Conservation (phyloP, 2,797 vertebrate species). For the Oreochromis grahami region DNA sequence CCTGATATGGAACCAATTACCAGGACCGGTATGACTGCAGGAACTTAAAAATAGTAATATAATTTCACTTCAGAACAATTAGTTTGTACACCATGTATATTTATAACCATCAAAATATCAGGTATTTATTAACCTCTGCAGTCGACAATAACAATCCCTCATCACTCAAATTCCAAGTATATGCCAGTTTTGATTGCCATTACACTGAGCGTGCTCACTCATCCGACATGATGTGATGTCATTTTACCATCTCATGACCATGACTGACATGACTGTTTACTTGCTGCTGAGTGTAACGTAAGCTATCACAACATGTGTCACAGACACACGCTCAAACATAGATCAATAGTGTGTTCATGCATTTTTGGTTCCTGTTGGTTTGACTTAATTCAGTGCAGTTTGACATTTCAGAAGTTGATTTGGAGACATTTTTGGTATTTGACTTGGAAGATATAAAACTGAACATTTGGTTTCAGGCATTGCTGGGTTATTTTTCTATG, state of each 20-base stretch:
- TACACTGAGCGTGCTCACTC: conserved; percentile 1
- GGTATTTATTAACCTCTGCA: background rate
- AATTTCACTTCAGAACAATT: background rate
- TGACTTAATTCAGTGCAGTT: background rate
- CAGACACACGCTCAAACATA: background rate
- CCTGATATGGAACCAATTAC: background rate
- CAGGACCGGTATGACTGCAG: background rate
- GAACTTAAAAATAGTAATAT: background rate
- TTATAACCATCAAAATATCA: background rate
- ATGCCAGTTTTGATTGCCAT: conserved; percentile 18
- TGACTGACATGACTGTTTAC: conserved; percentile 16
- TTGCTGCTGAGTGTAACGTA: background rate
- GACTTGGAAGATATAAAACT: background rate
- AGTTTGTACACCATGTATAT: background rate
- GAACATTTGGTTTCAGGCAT: background rate
- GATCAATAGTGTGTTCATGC: background rate
- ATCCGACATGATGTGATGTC: conserved; percentile 2
- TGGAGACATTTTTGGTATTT: background rate
- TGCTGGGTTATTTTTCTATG: background rate
- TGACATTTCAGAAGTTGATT: background rate
- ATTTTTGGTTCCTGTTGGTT: background rate
- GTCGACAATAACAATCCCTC: background rate
- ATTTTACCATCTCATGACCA: conserved; percentile 14
- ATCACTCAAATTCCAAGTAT: background rate
- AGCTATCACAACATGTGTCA: background rate